Evolutionary conservation across 2,113 vertebrate species (phyloP).

Genomic region (Ovibos moschatus): DNA sequence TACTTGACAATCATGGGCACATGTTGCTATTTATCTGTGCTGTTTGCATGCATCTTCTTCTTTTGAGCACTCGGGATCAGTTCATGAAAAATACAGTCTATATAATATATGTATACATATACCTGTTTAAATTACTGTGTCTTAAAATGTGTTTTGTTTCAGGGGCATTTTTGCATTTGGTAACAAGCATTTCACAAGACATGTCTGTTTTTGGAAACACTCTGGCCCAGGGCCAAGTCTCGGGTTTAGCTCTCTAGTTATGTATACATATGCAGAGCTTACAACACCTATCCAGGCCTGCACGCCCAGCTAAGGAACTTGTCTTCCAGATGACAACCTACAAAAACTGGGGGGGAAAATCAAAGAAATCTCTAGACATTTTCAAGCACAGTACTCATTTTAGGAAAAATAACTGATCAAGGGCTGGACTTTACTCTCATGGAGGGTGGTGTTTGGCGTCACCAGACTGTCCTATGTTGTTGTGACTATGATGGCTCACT

Average conservation of each 20-base stretch:
- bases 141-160: neutral
- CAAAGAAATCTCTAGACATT: neutral
- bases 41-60: neutral
- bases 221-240: neutral
- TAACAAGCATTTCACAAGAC: neutral
- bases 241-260: neutral
- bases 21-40: neutral
- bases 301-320: neutral
- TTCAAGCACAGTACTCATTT: neutral
- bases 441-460: neutral
- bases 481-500: neutral
- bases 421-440: neutral
- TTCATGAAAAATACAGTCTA: neutral
- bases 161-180: neutral
- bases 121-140: neutral
- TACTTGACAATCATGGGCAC: neutral
- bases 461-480: too few species aligned
- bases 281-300: neutral
- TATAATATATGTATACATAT: neutral
- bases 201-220: neutral
- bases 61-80: neutral
- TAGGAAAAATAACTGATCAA: neutral
- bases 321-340: neutral
- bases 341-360: fast-evolving
- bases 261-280: neutral